These are phyloP conservation scores for Silvanus unidentatus DNA, from an alignment of 2,888 invertebrate genomes.

Conservation along the genomic window DNA sequence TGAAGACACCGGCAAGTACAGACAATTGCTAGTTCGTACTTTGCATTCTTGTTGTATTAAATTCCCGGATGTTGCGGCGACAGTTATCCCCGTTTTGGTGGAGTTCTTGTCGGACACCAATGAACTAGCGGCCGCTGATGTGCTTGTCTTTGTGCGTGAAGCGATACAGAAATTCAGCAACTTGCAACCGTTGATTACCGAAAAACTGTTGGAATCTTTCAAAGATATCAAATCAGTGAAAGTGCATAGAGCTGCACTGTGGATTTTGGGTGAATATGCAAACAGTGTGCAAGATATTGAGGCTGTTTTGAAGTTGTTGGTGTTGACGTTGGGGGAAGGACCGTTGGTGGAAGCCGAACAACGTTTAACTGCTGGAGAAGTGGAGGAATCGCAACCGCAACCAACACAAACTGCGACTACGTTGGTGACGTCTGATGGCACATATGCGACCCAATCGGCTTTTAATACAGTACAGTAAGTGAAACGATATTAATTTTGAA, in stretches of 20 bases:
- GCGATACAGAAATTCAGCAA: constrained; percentile 91
- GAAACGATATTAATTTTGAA: too few relatives aligned
- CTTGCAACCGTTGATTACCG: constrained; percentile 74
- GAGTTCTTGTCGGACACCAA: constrained; percentile 88
- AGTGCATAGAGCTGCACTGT: constrained; percentile 88
- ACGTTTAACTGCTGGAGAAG: constrained; percentile 67
- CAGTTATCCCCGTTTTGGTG: constrained; percentile 89
- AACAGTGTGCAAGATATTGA: constrained; percentile 69
- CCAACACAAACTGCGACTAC: constrained; percentile 47
- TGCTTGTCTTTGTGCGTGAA: constrained; percentile 89
- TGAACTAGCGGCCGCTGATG: constrained; percentile 88
- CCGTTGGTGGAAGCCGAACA: constrained; percentile 61
- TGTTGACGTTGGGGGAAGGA: constrained; percentile 67
- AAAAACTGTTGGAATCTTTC: constrained; percentile 76
- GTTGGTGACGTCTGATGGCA: constrained; percentile 96
- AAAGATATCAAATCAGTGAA: constrained; percentile 83
- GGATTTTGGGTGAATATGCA: constrained; percentile 97
- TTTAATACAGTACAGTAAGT: constrained; percentile 77
- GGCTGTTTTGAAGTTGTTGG: constrained; percentile 72
- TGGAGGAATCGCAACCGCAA: constrained; percentile 46
- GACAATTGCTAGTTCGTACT: constrained; percentile 91
- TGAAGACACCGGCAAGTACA: constrained; percentile 93
- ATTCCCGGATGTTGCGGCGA: constrained; percentile 91
- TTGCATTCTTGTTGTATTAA: constrained; percentile 90
- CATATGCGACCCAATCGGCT: constrained; percentile 97